These are phyloP conservation scores for Dolichopus griseipennis DNA, from an alignment of 2,888 invertebrate species.

Conservation along the genomic window DNA sequence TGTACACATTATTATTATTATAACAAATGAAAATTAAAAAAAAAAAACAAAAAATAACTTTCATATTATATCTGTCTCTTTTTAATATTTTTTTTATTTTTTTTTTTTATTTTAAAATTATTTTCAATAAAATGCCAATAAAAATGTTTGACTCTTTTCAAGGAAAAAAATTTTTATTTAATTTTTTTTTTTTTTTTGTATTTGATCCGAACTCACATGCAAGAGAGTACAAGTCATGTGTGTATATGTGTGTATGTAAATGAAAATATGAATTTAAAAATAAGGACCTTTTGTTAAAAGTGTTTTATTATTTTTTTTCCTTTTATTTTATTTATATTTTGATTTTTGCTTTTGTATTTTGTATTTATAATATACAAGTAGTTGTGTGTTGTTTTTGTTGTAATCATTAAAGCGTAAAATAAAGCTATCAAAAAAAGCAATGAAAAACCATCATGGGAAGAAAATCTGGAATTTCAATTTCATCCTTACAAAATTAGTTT, in stretches of 20 bases:
- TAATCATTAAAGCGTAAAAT: conserved; percentile 6
- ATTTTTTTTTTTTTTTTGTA: too few relatives aligned
- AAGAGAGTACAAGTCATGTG: too few relatives aligned
- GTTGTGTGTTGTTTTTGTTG: not conserved
- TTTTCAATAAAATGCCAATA: conserved; percentile 6
- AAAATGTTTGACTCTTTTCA: not conserved
- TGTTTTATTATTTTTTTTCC: not conserved
- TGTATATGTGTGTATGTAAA: not conserved
- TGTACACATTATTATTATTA: too few relatives aligned
- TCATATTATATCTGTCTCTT: too few relatives aligned
- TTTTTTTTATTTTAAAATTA: not conserved
- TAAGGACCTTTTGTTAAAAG: conserved; percentile 1
- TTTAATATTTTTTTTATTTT: too few relatives aligned
- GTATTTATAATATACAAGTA: too few relatives aligned
- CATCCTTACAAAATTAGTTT: conserved; percentile 3
- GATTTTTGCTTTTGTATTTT: not conserved
- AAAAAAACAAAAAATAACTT: too few relatives aligned
- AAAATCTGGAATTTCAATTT: conserved; percentile 3
- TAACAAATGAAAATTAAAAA: too few relatives aligned
- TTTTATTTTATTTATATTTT: not conserved
- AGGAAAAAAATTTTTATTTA: too few relatives aligned
- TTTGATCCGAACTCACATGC: too few relatives aligned
- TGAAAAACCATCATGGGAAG: conserved; percentile 5
- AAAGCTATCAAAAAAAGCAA: conserved; percentile 6
- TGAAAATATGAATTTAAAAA: conserved; percentile 3